phyloP scores from a whole-genome alignment of 2,888 invertebrate species.

The Venusia cambrica region DNA sequence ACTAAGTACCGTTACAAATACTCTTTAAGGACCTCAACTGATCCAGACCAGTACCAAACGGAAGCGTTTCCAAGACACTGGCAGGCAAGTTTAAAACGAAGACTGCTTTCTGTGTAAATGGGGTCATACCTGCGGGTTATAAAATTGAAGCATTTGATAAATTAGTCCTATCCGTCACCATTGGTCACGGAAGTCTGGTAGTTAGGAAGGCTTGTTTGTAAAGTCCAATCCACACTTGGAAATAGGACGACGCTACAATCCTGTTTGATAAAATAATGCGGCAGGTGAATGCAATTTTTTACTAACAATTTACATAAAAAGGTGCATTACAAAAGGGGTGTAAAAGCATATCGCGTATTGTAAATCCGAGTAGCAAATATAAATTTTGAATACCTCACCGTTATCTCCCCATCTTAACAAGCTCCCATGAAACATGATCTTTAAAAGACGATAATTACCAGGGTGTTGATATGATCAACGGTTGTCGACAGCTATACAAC shows the following conservation, averaged over 20 bases:
- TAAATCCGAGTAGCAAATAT: conserved; percentile 15
- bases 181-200: conserved; percentile 71
- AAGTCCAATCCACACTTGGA: conserved; percentile 37
- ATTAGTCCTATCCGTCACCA: conserved; percentile 76
- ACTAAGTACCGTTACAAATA: too few relatives aligned
- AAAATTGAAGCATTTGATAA: conserved; percentile 77
- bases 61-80: too few relatives aligned
- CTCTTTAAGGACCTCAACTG: too few relatives aligned
- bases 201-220: conserved; percentile 34
- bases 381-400: conserved; percentile 18
- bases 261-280: too few relatives aligned
- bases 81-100: too few relatives aligned
- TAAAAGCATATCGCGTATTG: conserved; percentile 7
- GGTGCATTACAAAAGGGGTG: conserved; percentile 3
- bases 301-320: too few relatives aligned
- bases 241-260: conserved; percentile 30
- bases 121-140: conserved; percentile 49
- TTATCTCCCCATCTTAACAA: conserved; percentile 29
- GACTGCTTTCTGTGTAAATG: conserved; percentile 9
- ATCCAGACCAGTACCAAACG: too few relatives aligned
- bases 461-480: conserved; percentile 29
- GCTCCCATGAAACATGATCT: conserved; percentile 31
- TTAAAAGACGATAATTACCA: conserved; percentile 32
- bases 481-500: conserved; percentile 28
- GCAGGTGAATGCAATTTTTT: too few relatives aligned